phyloP scores from a whole-genome alignment of 2,113 vertebrate genomes.

The Mustela nigripes region DNA sequence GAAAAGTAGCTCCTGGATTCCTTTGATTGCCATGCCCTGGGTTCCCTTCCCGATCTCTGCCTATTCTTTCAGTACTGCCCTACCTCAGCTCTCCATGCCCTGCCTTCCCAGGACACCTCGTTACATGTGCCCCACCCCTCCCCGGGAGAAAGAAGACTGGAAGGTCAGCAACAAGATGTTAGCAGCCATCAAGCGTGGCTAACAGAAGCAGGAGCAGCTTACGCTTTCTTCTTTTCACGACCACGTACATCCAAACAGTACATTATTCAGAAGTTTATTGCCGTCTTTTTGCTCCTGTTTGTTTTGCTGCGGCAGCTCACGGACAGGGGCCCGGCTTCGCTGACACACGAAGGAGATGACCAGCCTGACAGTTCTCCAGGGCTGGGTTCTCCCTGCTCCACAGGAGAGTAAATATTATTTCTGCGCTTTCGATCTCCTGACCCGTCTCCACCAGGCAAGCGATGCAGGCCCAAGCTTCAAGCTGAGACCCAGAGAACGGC shows the following conservation, averaged over 20 bases:
- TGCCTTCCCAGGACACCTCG: background rate
- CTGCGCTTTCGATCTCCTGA: background rate
- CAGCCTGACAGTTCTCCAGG: background rate
- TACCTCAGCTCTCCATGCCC: background rate
- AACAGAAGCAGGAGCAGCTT: background rate
- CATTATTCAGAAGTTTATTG: background rate
- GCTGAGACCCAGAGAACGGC: background rate
- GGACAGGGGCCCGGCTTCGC: background rate
- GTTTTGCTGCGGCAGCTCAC: background rate
- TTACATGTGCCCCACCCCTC: too few species aligned
- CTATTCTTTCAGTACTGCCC: background rate
- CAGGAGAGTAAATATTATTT: background rate
- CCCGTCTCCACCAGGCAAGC: background rate
- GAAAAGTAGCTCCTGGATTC: background rate
- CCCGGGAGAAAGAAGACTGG: too few species aligned
- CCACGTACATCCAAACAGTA: background rate
- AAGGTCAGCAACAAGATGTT: background rate
- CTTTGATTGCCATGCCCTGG: background rate
- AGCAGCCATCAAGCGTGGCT: background rate
- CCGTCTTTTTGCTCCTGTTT: background rate
- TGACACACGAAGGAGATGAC: background rate
- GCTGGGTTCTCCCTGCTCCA: background rate
- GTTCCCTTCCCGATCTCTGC: background rate
- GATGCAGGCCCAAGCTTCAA: fast-evolving
- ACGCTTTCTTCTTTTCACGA: background rate